Evolutionary conservation across 2,888 invertebrate genomes (phyloP), one percentile per base, ranked within the genome.

Genomic region (Aphodius sticticus): DNA sequence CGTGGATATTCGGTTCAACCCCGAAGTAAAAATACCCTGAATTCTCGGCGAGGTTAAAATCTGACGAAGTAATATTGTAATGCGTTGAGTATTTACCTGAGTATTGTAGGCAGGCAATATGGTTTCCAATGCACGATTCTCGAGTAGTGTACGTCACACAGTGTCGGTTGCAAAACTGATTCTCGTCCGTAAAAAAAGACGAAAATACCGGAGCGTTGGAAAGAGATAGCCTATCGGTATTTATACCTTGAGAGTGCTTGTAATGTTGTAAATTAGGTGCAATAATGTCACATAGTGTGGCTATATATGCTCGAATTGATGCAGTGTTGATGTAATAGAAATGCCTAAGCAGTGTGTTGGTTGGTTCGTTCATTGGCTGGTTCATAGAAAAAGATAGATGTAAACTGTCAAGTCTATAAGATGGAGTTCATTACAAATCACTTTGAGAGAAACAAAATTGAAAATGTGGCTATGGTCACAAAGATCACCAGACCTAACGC

Each of bases 161-260:
- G 53, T 12, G 53, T 53, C 53, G 53, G 9, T 53, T 53, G 53
- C 53, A 53, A 53, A 53, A 53, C 53, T 53, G 53, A 53, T 53
- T 53, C 53, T 53, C 53, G 53, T 53, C 53, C 53, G 53, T 53
- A 53, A 53, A 53, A n/a, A 53, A 53, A 53, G 53, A 53, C 53
- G 53, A 53, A 53, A 53, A 53, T 53, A 53, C 53, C 53, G 53
- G 6, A 7, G 38, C 53, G 53, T 53, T 53, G 9, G 53, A 53
- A 5, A 3, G 53, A 53, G 53, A 53, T 12, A 53, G 53, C 7
- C 53, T 1, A 9, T 53, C 53, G 53, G 53, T 53, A 53, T 53
- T 53, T 53, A 53, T 53, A 53, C 53, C 53, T 53, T 53, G 53
- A 53, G 53, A 53, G 53, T 53, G 53, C 53, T 7, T 53, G 7